Base-by-base conservation (phyloP, 2,888 invertebrate species). In the Agriopis marginaria region DNA sequence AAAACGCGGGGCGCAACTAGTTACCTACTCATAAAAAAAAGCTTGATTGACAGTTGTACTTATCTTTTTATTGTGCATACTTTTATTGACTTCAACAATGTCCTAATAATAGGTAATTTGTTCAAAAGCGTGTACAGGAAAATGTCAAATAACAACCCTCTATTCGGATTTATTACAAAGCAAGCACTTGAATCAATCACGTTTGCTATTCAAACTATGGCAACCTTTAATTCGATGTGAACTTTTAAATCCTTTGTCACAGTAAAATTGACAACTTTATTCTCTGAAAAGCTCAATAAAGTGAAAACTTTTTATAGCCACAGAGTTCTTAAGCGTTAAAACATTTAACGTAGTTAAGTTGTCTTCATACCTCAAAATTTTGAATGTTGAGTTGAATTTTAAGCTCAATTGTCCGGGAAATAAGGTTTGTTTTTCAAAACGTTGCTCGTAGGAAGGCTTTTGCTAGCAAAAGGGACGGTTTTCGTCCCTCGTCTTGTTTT, bases 171-270 rank as follows among this genome's bases (percentile, higher is more conserved):
- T 73, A 66, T 64, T 59, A 66, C 68, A 51, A 66, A 70, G 68
- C 68, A 72, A 70, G 74, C 62, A 70, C 71, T 73, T 71, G 70
- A 72, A 72, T 74, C 71, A 72, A 72, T 74, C 68, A 72, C 63
- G 51, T 39, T 40, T 47, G 69, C 63, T 51, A 73, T 76, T 62
- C 67, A 56, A 62, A 67, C 66, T 73, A 74, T 73, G 74, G 72
- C 74, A 67, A 70, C 68, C 70, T 64, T 65, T 17, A 63, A 47
- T 10, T 50, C 11, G 14, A 8, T 7, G 2, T 32, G 23, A 11
- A 44, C 59, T 9, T 39, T 68, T 54, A 40, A 64, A 9, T 39
- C 17, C 68, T 17, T 45, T 69, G 64, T 69, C 32, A n/a, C 1
- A 61, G 7, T 50, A 40, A 64, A 56, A n/a, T 50, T 40, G 14